Conservation (phyloP, 2,113 vertebrate species). For the Ginglymostoma cirratum region DNA sequence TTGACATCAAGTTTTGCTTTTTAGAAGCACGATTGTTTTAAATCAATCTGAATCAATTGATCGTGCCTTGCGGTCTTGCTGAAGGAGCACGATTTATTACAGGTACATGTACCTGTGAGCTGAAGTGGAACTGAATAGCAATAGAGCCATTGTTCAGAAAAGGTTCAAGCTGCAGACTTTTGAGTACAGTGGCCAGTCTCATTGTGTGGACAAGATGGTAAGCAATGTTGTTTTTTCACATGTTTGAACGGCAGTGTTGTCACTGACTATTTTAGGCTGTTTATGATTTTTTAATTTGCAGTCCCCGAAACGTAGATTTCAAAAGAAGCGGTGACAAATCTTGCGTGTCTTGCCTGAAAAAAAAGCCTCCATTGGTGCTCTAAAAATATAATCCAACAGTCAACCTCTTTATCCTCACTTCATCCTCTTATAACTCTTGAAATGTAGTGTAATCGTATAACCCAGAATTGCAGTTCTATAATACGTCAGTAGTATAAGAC, state of each 20-base stretch:
- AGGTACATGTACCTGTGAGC: not conserved
- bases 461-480: constrained; percentile 13
- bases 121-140: not conserved
- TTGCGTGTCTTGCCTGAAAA: not conserved
- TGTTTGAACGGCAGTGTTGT: not conserved
- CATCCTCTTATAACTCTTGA: constrained; percentile 22
- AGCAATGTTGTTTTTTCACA: not conserved
- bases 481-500: constrained; percentile 10
- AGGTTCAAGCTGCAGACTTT: not conserved
- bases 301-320: not conserved
- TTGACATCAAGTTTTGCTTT: not conserved
- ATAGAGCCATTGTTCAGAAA: not conserved
- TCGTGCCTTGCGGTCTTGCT: not conserved
- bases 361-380: not conserved
- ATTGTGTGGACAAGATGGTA: not conserved
- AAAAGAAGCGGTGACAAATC: not conserved
- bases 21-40: not conserved
- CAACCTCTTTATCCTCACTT: not conserved
- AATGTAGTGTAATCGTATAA: constrained; percentile 29
- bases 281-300: not conserved
- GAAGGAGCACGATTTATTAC: not conserved
- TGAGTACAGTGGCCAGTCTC: not conserved
- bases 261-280: not conserved
- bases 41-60: not conserved
- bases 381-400: constrained; percentile 16